Base-by-base conservation (phyloP, 2,797 vertebrate species). In the Sylvia borin region DNA sequence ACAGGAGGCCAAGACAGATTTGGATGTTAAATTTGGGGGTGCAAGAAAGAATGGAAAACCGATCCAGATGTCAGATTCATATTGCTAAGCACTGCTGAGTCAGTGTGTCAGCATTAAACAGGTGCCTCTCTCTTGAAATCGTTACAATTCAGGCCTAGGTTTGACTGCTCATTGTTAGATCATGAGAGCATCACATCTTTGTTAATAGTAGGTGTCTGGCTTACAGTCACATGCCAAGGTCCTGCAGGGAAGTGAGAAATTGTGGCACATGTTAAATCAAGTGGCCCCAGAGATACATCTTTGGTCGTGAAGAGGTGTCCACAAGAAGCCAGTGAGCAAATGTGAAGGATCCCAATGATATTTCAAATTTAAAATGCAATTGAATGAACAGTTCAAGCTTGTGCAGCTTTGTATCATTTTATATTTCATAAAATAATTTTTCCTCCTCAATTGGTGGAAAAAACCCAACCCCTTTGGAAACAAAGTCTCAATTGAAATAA, bases 391-490 rank as follows among this genome's bases (percentile, higher is more conserved):
- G 6, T 22, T 84, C 40, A 77, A 48, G 45, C 21, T 65, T 32
- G 4, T 73, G 31, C 25, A 90, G 32, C 5, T 74, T 80, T 27
- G 2, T 40, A 16, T 32, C 18, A 29, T 38, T 86, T 86, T 55
- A 16, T 3, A 21, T 64, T 74, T 55, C 14, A 67, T 42, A 64
- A 64, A 76, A 55, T 38, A 93, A 45, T 29, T 78, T 67, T 74
- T 11, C 5, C 9, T 62, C 13, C 11, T 74, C 10, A 32, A 1
- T 0, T 58, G 11, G 6, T 36, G 14, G 7, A 8, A 55, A 67
- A 68, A 50, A 0, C 0, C 0, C 13, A 42, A 21, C 6, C 17
- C 6, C 2, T 40, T 70, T 77, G 31, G 20, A 85, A 73, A 88
- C 42, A 53, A 48, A 22, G 1, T 54, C 27, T 42, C 1, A 43